Base-by-base conservation (phyloP, 2,113 vertebrate genomes). In the Oncorhynchus nerka region DNA sequence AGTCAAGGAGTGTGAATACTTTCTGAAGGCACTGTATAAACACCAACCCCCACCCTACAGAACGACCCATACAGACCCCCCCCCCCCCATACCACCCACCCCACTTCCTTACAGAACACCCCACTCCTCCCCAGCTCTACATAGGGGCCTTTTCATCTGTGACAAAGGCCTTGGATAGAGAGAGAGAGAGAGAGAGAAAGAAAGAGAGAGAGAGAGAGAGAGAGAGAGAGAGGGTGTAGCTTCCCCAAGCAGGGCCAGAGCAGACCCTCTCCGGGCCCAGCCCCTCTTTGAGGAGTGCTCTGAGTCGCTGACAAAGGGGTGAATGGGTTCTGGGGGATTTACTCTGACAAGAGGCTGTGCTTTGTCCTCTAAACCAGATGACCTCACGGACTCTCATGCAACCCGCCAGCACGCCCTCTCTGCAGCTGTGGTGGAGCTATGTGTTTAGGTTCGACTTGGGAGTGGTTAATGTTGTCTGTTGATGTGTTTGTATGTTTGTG, bases 251-350 rank as follows among this genome's bases (percentile, higher is more conserved):
- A 13, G 9, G 39, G 9, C 8, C n/a, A 19, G 24, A 39, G 34
- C 32, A 45, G 68, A 13, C 62, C 22, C 22, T 45, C 9, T 24
- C 16, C 16, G 51, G 16, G 7, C 66, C 28, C 30, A 15, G 26
- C 11, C 66, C 1, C 66, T 19, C 66, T 68, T 16, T 34, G 65
- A 30, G 65, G 16, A 67, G 65, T 67, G 65, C 24, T 61, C 51
- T 55, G 51, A 55, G 51, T 55, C 16, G 51, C 3, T 22, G 71
- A 65, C 59, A 71, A 62, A 49, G 57, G 69, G 73, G 22, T 75
- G 73, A 75, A 28, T 75, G 73, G 48, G 62, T 34, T 75, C 62
- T 9, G 39, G 62, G 71, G 62, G 61, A 75, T 75, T 75, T 67
- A 67, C 39, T 30, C 39, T 28, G 32, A 24, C 39, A 24, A 55